Conservation (phyloP, 2,888 invertebrate genomes). For the Harpalus rufipes region DNA sequence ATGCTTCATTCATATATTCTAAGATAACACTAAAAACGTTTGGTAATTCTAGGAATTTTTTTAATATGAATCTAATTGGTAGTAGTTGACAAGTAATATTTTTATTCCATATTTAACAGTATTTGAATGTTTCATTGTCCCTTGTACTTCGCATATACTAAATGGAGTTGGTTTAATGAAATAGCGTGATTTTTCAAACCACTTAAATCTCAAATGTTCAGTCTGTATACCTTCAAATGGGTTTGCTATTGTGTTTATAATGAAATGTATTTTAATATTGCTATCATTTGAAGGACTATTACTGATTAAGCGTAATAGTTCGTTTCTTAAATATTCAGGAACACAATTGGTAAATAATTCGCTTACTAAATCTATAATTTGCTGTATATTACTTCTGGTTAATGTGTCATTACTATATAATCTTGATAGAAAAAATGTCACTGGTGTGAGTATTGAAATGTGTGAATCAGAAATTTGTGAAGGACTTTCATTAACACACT, state of each 20-base stretch:
- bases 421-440: neutral
- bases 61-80: too few species aligned
- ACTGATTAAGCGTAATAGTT: neutral
- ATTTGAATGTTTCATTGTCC: neutral
- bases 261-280: neutral
- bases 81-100: too few species aligned
- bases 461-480: too few species aligned
- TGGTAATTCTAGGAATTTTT: neutral
- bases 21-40: neutral
- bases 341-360: neutral
- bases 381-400: neutral
- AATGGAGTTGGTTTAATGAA: neutral
- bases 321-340: neutral
- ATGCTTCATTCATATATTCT: neutral
- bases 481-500: too few species aligned
- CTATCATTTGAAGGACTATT: neutral
- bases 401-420: neutral
- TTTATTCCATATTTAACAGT: neutral
- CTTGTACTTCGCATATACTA: neutral
- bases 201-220: neutral
- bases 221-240: neutral
- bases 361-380: neutral
- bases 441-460: neutral
- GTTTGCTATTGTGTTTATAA: neutral
- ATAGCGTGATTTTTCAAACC: neutral